A percentile compares a stretch with the other conserved stretches of the same genome.
Conservation (phyloP, 2,797 vertebrate genomes). For the Lepilemur septentrionalis region DNA sequence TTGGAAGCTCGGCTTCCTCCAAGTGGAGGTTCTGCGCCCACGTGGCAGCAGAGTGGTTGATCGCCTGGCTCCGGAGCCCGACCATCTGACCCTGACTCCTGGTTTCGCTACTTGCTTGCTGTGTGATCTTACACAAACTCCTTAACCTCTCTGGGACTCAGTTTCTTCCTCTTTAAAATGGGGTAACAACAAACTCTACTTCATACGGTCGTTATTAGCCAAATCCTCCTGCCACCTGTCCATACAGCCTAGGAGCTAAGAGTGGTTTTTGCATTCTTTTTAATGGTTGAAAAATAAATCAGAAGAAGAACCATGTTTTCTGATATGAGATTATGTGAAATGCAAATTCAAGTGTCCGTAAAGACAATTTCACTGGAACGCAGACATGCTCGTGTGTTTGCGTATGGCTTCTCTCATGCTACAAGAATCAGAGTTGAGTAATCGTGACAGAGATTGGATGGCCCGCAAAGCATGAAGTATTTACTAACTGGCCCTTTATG, state of each 20-base stretch:
- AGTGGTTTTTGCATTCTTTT: background rate
- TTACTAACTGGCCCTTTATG: background rate
- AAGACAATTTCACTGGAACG: background rate
- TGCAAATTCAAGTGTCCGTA: background rate
- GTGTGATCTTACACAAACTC: background rate
- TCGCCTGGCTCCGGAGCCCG: background rate
- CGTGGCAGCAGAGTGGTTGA: rapidly evolving
- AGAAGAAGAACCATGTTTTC: background rate
- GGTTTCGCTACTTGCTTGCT: background rate
- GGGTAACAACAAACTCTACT: background rate
- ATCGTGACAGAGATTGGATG: rapidly evolving
- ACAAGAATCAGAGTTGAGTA: background rate
- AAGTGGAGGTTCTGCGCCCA: background rate
- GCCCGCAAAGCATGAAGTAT: background rate
- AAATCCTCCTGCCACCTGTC: rapidly evolving
- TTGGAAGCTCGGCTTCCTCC: background rate
- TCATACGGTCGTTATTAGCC: background rate
- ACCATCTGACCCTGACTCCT: rapidly evolving
- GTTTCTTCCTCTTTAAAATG: background rate
- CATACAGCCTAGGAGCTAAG: background rate
- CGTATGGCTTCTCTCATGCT: rapidly evolving
- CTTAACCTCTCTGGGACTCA: background rate
- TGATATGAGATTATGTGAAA: background rate
- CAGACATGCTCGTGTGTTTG: rapidly evolving
- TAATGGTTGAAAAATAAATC: background rate